A percentile compares a stretch with the other conserved stretches of the same genome.
Conservation (phyloP, 2,888 invertebrate species). For the Athalia circularis region DNA sequence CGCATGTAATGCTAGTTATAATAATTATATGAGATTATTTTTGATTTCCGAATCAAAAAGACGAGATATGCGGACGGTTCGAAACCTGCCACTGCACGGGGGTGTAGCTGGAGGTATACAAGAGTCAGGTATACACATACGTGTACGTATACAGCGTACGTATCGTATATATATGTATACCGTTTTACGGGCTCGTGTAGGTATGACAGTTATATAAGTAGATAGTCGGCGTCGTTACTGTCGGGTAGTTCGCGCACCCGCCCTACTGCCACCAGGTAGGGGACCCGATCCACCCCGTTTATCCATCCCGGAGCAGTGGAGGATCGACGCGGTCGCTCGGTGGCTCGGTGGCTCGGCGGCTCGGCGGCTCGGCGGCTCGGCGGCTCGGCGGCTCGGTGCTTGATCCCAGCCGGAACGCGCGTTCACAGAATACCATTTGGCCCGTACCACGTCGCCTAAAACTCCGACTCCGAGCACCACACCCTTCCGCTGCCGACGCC, state of each 20-base stretch:
- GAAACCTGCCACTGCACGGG: too few relatives aligned
- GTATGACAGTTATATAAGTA: conserved; percentile 10
- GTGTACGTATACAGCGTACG: too few relatives aligned
- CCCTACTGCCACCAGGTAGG: conserved; percentile 26
- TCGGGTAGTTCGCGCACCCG: conserved; percentile 36
- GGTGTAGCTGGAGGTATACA: too few relatives aligned
- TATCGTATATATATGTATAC: too few relatives aligned
- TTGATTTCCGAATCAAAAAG: too few relatives aligned
- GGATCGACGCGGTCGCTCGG: conserved; percentile 34
- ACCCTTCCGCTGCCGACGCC: conserved; percentile 28
- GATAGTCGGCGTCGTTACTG: conserved; percentile 32
- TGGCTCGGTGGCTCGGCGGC: conserved; percentile 21
- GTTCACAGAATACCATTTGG: conserved; percentile 26
- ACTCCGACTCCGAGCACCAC: conserved; percentile 28
- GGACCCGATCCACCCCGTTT: conserved; percentile 33
- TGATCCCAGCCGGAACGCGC: conserved; percentile 38
- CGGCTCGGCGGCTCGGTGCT: conserved; percentile 30
- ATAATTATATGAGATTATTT: too few relatives aligned
- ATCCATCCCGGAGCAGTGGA: conserved; percentile 33
- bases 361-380: conserved; percentile 27
- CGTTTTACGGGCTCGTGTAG: too few relatives aligned
- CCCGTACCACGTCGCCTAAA: conserved; percentile 39
- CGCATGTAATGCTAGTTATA: too few relatives aligned
- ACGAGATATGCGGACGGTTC: too few relatives aligned
- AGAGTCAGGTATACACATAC: too few relatives aligned